Base-by-base conservation (phyloP, 2,797 vertebrate genomes). In the Octomys mimax region DNA sequence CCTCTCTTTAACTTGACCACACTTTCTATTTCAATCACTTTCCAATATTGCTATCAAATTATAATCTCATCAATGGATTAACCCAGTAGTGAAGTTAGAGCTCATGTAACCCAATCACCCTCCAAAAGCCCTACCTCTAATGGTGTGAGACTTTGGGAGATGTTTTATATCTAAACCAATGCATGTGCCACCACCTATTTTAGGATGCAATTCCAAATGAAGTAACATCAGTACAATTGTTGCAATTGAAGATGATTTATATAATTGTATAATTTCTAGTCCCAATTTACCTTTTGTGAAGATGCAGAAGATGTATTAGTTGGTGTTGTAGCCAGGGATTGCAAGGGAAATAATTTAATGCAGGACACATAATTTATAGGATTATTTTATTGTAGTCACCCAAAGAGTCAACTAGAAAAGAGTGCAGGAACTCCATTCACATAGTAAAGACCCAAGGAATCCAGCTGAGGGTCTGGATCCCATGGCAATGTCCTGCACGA, bases 141-240 rank as follows among this genome's bases (percentile, higher is more conserved):
- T 19, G 19, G 28, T 14, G 33, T 33, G 75, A 78, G 42, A 78
- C 28, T 31, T 52, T 18, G 46, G 46, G 7, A 78, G 28, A 52
- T 4, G 10, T 19, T 49, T 33, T 31, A 52, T 18, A 52, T 18
- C 28, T 75, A 75, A 49, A 33, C 28, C 14, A 33, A 49, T 52
- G 31, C 28, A 21, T 19, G 18, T 9, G 75, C 6, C 19, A 59
- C 26, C 42, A 64, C 24, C 6, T 61, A 73, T 52, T 75, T 83
- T 5, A 42, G 24, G 11, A 46, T 46, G 6, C 59, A 95, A 83
- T 71, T 96, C 80, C 87, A 80, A 89, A 52, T 91, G 22, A 91
- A 95, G 24, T 80, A 92, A 89, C 46, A 71, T 89, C 33, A 46
- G 36, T 19, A 87, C 49, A 46, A 46, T 42, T 75, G n/a, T 82